Evolutionary conservation across 2,797 vertebrate genomes (phyloP).

Genomic region (Capromys pilorides): DNA sequence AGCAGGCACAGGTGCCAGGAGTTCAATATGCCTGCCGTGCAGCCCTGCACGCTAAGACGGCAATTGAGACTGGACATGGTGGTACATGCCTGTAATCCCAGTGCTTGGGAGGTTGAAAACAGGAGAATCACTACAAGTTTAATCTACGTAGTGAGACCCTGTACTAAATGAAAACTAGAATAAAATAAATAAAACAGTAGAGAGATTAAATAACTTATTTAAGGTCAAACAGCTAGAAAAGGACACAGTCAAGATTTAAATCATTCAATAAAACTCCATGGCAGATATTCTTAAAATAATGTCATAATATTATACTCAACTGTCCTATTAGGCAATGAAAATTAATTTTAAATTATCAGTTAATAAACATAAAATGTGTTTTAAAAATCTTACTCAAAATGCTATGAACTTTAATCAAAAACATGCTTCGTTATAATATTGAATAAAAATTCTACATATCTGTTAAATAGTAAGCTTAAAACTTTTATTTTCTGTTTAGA

Average conservation of each 20-base stretch:
- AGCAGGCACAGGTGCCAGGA: too few species aligned
- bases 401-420: neutral
- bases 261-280: neutral
- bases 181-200: neutral
- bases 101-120: too few species aligned
- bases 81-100: too few species aligned
- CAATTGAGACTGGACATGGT: too few species aligned
- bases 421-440: neutral
- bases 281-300: conserved; percentile 4
- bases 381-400: conserved; percentile 22
- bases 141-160: too few species aligned
- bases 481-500: conserved; percentile 26
- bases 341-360: conserved; percentile 44
- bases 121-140: too few species aligned
- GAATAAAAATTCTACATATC: neutral
- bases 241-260: conserved; percentile 22
- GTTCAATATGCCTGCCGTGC: too few species aligned
- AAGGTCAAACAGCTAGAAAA: conserved; percentile 25
- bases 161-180: too few species aligned
- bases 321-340: neutral
- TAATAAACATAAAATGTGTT: neutral
- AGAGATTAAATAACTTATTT: neutral
- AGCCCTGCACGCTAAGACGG: too few species aligned
- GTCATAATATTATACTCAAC: neutral
- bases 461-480: conserved; percentile 12